Percentiles rank a stretch among this genome's conserved stretches.
These are phyloP conservation scores for Lithobius niger DNA, from an alignment of 1,140 invertebrate genomes.

Conservation along the genomic window DNA sequence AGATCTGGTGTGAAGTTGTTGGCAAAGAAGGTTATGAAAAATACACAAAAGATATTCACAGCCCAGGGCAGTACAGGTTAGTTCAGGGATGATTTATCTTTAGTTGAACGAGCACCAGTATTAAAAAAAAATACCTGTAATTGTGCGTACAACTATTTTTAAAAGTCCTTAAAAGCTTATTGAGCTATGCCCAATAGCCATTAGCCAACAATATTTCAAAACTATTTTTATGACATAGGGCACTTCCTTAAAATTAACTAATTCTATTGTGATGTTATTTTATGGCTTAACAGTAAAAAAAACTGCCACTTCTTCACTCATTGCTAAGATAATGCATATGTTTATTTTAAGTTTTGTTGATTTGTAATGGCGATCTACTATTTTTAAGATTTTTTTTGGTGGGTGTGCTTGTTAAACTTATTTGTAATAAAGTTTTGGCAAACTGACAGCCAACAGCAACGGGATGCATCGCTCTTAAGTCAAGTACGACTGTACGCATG, in stretches of 20 bases:
- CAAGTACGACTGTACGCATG: too few species aligned
- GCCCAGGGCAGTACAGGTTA: constrained; percentile 34
- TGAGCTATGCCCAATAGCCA: neutral
- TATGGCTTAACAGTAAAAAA: too few species aligned
- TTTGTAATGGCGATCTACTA: too few species aligned
- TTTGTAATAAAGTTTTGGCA: too few species aligned
- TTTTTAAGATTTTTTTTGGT: too few species aligned
- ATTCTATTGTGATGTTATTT: neutral
- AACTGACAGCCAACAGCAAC: too few species aligned
- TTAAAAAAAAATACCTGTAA: neutral
- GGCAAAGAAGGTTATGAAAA: constrained; percentile 39
- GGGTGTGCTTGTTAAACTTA: too few species aligned
- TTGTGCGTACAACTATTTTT: neutral
- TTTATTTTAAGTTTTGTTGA: too few species aligned
- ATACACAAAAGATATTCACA: constrained; percentile 42
- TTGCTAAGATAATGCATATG: too few species aligned
- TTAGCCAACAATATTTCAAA: neutral
- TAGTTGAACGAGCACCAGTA: neutral
- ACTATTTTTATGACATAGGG: neutral
- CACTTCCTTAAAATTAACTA: neutral
- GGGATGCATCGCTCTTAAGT: too few species aligned
- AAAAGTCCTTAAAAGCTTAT: neutral
- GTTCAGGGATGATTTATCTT: neutral
- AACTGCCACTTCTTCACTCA: too few species aligned
- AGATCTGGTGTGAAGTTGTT: constrained; percentile 40